Percentiles rank a stretch among this genome's conserved stretches.
Conservation (phyloP, 2,888 invertebrate species). For the Pterostichus madidus region DNA sequence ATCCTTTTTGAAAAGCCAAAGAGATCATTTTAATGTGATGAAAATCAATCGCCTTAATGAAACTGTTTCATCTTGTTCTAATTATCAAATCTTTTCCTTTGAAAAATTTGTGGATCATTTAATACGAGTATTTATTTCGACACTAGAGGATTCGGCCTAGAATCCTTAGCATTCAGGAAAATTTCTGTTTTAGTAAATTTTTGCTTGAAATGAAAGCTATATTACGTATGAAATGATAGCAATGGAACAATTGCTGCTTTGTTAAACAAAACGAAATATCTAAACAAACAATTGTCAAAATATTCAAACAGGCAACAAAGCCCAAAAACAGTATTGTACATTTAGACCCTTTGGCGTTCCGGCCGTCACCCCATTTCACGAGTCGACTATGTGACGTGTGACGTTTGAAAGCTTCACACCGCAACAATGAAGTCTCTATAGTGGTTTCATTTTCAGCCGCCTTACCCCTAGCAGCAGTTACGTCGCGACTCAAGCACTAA, state of each 20-base stretch:
- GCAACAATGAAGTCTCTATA: constrained; percentile 54
- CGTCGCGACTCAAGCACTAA: constrained; percentile 29
- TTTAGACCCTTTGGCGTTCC: constrained; percentile 7
- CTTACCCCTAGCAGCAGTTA: neutral
- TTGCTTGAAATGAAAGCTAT: no score
- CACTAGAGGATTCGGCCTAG: no score
- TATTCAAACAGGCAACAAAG: neutral
- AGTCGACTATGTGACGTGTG: constrained; percentile 54
- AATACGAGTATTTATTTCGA: no score
- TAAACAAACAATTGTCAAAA: neutral
- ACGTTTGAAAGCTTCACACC: constrained; percentile 61
- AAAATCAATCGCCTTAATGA: no score
- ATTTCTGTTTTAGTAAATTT: no score
- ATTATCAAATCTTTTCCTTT: no score
- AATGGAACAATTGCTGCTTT: neutral
- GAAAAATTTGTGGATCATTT: no score
- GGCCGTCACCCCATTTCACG: constrained; percentile 1
- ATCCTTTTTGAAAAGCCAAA: no score
- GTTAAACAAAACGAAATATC: neutral
- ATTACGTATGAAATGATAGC: neutral
- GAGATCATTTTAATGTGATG: no score
- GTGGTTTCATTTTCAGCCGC: constrained; percentile 30
- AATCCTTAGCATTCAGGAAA: no score
- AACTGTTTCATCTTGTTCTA: no score
- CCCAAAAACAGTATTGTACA: constrained; percentile 16